These are phyloP conservation scores for Volucella bombylans DNA, from an alignment of 2,888 invertebrate genomes.

Conservation along the genomic window DNA sequence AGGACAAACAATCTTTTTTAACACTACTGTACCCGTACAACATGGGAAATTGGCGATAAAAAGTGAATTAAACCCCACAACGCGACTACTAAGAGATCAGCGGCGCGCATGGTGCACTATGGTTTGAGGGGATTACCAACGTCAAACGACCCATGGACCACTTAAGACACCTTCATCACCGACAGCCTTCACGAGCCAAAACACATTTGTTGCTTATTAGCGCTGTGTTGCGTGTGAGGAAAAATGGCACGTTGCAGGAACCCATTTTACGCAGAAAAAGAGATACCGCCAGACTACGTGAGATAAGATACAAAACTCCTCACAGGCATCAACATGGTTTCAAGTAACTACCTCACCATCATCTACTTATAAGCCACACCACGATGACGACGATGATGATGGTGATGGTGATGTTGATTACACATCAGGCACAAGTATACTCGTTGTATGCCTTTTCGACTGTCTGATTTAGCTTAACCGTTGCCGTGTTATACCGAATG, in stretches of 20 bases:
- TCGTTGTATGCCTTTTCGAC: slow-evolving; percentile 47
- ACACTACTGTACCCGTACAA: slow-evolving; percentile 26
- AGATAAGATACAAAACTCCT: slow-evolving; percentile 53
- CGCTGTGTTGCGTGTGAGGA: slow-evolving; percentile 51
- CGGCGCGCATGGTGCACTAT: slow-evolving; percentile 42
- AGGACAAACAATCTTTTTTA: slow-evolving; percentile 4
- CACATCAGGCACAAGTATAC: slow-evolving; percentile 61
- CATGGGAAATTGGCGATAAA: slow-evolving; percentile 10
- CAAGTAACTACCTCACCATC: slow-evolving; percentile 31
- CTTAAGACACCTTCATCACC: slow-evolving; percentile 40
- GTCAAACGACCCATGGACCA: slow-evolving; percentile 30
- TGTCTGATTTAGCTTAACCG: slow-evolving; percentile 29
- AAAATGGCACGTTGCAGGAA: slow-evolving; percentile 35
- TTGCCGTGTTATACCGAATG: slow-evolving; percentile 42
- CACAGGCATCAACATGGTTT: slow-evolving; percentile 53
- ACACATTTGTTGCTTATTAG: slow-evolving; percentile 54
- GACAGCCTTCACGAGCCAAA: slow-evolving; percentile 23
- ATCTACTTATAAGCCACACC: slow-evolving; percentile 4
- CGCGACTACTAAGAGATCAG: background rate
- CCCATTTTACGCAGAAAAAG: slow-evolving; percentile 23
- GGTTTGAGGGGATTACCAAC: slow-evolving; percentile 35
- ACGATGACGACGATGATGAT: slow-evolving; percentile 21
- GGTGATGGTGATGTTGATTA: slow-evolving; percentile 45
- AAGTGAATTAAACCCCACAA: slow-evolving; percentile 20
- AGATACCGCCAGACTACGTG: slow-evolving; percentile 37